Evolutionary conservation across 2,888 invertebrate genomes (phyloP).

Genomic region (Nemotelus nigrinus): DNA sequence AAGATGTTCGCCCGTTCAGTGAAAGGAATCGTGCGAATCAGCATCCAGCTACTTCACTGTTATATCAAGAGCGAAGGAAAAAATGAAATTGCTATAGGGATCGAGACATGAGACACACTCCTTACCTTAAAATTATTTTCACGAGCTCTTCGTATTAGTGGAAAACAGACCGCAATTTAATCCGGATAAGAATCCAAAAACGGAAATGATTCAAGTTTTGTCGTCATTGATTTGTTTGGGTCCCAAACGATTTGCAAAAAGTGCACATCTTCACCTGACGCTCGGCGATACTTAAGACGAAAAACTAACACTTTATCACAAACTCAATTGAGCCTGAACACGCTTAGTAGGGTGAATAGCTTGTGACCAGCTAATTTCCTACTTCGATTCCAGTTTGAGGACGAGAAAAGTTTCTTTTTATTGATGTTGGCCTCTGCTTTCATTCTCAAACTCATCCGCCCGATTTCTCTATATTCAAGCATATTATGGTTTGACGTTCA

Average conservation of each 20-base stretch:
- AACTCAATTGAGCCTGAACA: constrained; percentile 50
- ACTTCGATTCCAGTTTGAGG: constrained; percentile 32
- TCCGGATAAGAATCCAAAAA: constrained; percentile 8
- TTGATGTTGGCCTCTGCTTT: constrained; percentile 31
- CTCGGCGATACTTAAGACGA: neutral
- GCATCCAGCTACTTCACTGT: too few species aligned
- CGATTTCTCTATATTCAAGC: neutral
- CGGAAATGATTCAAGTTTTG: constrained; percentile 41
- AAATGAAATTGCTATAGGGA: too few species aligned
- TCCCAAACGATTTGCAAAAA: too few species aligned
- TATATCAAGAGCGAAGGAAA: too few species aligned
- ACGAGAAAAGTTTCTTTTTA: constrained; percentile 41
- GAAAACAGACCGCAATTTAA: constrained; percentile 40
- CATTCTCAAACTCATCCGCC: neutral
- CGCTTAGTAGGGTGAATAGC: constrained; percentile 46
- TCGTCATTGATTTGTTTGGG: constrained; percentile 1
- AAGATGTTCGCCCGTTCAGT: neutral
- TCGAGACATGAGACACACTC: too few species aligned
- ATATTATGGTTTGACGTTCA: neutral
- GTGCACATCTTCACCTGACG: too few species aligned
- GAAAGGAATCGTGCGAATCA: too few species aligned
- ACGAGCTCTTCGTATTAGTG: neutral
- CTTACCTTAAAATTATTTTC: too few species aligned
- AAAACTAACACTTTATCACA: constrained; percentile 49
- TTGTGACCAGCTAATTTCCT: constrained; percentile 50